phyloP scores from a whole-genome alignment of 2,113 vertebrate species.

The Pelecanus crispus region DNA sequence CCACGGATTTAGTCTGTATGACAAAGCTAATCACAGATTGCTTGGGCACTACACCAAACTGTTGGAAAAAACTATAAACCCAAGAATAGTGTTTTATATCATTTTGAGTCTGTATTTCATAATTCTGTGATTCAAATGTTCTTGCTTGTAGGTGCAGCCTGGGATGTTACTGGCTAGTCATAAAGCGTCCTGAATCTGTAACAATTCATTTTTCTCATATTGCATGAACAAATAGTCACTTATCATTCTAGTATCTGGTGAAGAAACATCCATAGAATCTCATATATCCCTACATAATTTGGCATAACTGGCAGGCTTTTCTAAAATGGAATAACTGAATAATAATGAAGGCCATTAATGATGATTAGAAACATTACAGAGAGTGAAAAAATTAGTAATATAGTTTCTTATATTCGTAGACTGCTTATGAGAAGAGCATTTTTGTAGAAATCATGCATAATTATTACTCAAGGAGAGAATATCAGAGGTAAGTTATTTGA shows the following conservation, averaged over 20 bases:
- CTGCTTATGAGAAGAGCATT: neutral
- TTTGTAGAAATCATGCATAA: neutral
- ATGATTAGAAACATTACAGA: slow-evolving; percentile 25
- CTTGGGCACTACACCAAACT: slow-evolving; percentile 8
- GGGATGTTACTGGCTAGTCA: neutral
- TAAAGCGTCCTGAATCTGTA: neutral
- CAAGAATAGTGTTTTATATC: neutral
- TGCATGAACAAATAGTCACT: neutral
- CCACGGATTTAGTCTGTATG: neutral
- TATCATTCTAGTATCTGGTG: neutral
- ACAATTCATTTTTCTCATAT: neutral
- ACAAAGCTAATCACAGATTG: slow-evolving; percentile 29
- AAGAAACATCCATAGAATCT: neutral
- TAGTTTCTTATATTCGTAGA: neutral
- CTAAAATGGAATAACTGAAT: slow-evolving; percentile 45
- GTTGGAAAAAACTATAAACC: neutral
- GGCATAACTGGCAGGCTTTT: slow-evolving; percentile 14
- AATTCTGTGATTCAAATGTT: neutral
- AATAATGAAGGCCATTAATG: slow-evolving; percentile 40
- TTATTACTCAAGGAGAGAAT: neutral
- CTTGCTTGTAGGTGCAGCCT: neutral
- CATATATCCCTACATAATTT: neutral
- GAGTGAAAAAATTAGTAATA: slow-evolving; percentile 13
- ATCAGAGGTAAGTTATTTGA: neutral
- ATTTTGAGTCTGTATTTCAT: neutral